Conservation (phyloP, 2,113 vertebrate genomes). For the Ciconia boyciana region DNA sequence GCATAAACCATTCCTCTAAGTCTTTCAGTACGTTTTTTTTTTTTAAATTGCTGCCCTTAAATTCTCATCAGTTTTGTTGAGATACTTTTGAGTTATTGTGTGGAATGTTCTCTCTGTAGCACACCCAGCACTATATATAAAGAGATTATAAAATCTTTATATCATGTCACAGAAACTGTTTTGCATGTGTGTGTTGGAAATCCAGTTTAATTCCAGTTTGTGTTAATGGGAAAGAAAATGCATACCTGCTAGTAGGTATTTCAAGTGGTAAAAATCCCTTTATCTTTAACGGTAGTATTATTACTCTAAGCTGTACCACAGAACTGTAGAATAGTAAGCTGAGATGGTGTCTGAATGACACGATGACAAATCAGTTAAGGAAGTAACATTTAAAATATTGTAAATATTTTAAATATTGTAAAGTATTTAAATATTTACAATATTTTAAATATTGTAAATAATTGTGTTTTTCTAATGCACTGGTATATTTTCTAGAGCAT, state of each 20-base stretch:
- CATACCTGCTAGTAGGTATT: neutral
- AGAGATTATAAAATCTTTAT: neutral
- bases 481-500: neutral
- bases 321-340: neutral
- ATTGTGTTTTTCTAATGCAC: neutral
- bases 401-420: neutral
- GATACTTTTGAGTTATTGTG: neutral
- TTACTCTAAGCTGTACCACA: neutral
- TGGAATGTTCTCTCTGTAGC: neutral
- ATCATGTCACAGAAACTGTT: neutral
- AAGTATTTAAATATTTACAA: no score
- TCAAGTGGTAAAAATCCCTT: neutral
- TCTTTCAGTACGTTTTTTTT: accelerated
- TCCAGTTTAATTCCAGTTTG: neutral
- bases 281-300: neutral
- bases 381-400: neutral
- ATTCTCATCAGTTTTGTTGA: neutral
- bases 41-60: neutral
- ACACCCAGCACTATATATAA: neutral
- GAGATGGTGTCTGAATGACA: neutral
- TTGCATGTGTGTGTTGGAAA: neutral
- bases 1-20: neutral
- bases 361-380: neutral
- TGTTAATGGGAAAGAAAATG: neutral
- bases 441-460: neutral